Percentiles rank a stretch among this genome's conserved stretches.
Evolutionary conservation across 1,140 invertebrate species (phyloP).

Genomic region (Ceratoteleas bidentatus): DNA sequence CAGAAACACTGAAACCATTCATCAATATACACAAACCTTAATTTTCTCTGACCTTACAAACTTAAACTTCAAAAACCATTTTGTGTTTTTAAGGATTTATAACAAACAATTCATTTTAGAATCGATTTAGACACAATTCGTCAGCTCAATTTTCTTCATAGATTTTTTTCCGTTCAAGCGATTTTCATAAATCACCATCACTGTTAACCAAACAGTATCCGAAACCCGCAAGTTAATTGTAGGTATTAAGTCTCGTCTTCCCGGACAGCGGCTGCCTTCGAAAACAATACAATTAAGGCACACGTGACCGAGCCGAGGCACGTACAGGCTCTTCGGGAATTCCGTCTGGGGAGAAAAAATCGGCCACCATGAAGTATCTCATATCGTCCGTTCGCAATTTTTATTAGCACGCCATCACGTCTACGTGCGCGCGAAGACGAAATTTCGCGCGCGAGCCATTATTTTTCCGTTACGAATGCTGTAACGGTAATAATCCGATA

Average conservation of each 20-base stretch:
- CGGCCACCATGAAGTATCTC: constrained; percentile 16
- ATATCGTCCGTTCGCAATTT: constrained; percentile 31
- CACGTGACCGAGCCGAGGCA: constrained; percentile 27
- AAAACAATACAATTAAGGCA: constrained; percentile 35
- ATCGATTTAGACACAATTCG: no score
- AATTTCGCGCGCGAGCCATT: neutral
- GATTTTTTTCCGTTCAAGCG: no score
- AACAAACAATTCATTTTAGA: no score
- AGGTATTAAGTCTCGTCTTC: constrained; percentile 9
- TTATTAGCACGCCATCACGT: constrained; percentile 8
- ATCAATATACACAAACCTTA: no score
- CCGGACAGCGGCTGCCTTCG: constrained; percentile 8
- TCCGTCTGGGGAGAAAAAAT: constrained; percentile 15
- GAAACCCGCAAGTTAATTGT: constrained; percentile 12
- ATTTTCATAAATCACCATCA: no score
- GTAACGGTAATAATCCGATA: neutral
- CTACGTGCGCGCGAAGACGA: neutral
- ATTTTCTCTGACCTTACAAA: no score
- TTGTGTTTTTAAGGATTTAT: no score
- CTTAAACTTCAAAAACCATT: no score
- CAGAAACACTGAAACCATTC: no score
- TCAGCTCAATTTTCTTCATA: no score
- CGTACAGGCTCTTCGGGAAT: constrained; percentile 16
- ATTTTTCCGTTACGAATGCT: neutral
- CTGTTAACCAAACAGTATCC: neutral